These are phyloP conservation scores for Heptranchias perlo DNA, from an alignment of 2,113 vertebrate genomes.

Conservation along the genomic window DNA sequence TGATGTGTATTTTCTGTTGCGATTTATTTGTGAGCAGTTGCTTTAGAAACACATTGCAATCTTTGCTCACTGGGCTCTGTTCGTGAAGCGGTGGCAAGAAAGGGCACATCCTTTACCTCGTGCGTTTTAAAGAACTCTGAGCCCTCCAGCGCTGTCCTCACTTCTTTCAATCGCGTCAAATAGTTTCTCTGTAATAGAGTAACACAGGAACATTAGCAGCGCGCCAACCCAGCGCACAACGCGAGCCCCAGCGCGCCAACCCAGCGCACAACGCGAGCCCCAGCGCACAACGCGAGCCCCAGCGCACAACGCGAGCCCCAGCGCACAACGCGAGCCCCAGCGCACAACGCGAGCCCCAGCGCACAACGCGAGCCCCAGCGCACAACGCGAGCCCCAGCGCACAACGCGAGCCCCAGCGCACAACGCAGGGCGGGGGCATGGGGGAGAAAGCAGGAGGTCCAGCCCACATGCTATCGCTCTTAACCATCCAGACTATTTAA, in stretches of 20 bases:
- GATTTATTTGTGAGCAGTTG: background rate
- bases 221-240: background rate
- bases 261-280: background rate
- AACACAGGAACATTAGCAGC: background rate
- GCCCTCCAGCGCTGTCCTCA: slow-evolving; percentile 63
- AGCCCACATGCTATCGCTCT: background rate
- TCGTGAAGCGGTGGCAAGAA: background rate
- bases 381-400: no score
- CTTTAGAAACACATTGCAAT: background rate
- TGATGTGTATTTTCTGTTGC: background rate
- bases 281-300: background rate
- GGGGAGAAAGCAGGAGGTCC: background rate
- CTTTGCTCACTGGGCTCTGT: background rate
- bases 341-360: no score
- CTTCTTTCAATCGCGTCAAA: slow-evolving; percentile 62
- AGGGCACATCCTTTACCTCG: slow-evolving; percentile 58
- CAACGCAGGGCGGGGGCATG: no score
- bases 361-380: no score
- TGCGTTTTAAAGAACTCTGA: slow-evolving; percentile 76
- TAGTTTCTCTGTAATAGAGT: slow-evolving; percentile 62
- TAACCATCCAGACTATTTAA: background rate
- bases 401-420: no score
- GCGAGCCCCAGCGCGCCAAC: background rate
- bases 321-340: no score
- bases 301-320: no score